Evolutionary conservation across 2,797 vertebrate species (phyloP).

Genomic region (Acridotheres tristis): DNA sequence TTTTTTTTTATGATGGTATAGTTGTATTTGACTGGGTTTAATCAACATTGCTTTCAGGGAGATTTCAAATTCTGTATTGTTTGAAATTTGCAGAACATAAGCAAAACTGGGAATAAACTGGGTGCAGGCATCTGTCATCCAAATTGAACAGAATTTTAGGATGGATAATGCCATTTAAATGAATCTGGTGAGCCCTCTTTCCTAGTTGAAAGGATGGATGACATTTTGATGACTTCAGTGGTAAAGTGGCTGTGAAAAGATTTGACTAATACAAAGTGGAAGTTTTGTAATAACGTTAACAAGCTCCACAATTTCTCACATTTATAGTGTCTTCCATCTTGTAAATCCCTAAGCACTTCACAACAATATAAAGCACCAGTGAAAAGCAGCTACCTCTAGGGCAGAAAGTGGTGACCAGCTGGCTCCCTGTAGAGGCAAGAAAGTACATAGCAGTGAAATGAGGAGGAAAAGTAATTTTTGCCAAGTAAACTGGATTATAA

Average conservation of each 20-base stretch:
- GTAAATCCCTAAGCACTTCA: constrained; percentile 58
- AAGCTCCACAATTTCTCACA: constrained; percentile 55
- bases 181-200: background rate
- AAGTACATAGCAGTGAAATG: constrained; percentile 24
- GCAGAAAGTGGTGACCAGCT: constrained; percentile 54
- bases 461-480: constrained; percentile 16
- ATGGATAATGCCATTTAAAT: background rate
- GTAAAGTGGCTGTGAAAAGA: constrained; percentile 55
- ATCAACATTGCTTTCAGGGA: background rate
- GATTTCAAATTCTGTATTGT: background rate
- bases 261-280: constrained; percentile 60
- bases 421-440: constrained; percentile 17
- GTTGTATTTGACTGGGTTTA: background rate
- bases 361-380: constrained; percentile 59
- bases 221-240: constrained; percentile 59
- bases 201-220: constrained; percentile 32
- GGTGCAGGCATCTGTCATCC: background rate
- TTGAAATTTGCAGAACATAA: background rate
- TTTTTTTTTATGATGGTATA: background rate
- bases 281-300: constrained; percentile 59
- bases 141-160: background rate
- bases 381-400: constrained; percentile 60
- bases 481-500: constrained; percentile 54
- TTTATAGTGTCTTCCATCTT: constrained; percentile 62
- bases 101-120: background rate